Percentiles rank a stretch among this genome's conserved stretches.
Conservation (phyloP, 2,113 vertebrate species). For the Struthio camelus region DNA sequence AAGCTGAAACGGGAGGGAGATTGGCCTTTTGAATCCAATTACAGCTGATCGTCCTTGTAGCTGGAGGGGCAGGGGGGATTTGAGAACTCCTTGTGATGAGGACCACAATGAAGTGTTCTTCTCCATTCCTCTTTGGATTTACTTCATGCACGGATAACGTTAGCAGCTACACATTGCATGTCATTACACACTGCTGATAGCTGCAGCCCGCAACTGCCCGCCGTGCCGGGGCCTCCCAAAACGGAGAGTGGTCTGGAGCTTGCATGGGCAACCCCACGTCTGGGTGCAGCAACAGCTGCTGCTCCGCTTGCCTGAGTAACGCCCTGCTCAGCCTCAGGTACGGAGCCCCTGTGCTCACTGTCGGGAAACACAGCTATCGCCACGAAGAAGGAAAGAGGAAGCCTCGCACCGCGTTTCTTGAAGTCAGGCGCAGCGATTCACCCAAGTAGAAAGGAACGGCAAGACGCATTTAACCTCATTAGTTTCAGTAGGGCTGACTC, state of each 20-base stretch:
- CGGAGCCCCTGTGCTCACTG: neutral
- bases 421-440: slow-evolving; percentile 48
- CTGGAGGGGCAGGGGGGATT: neutral
- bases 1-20: neutral
- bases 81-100: neutral
- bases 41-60: neutral
- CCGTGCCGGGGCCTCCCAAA: neutral
- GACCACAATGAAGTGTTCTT: neutral
- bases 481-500: slow-evolving; percentile 74
- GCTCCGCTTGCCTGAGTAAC: neutral
- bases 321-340: neutral
- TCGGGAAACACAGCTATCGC: slow-evolving; percentile 41
- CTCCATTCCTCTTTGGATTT: neutral
- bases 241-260: neutral
- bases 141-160: fast-evolving
- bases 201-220: fast-evolving
- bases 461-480: slow-evolving; percentile 79
- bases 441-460: slow-evolving; percentile 74
- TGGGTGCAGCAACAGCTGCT: neutral
- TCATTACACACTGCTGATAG: neutral
- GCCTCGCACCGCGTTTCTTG: neutral
- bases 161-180: neutral
- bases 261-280: neutral
- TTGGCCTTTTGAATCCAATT: neutral
- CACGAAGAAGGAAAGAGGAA: neutral